Base-by-base conservation (phyloP, 92 coral and sea anemone species). In the Heteractis magnifica region DNA sequence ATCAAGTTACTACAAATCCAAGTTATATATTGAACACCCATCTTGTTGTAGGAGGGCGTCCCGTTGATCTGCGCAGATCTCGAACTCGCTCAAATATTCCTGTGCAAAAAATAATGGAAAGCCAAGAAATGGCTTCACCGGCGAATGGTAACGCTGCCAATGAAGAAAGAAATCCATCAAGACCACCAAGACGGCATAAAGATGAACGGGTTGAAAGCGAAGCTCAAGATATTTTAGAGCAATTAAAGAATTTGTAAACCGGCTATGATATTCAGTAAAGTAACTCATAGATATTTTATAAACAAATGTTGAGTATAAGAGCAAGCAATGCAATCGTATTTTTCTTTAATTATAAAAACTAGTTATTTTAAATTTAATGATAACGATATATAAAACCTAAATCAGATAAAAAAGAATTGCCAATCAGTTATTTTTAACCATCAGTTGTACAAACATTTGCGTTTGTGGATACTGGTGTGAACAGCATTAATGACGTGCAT, bases 51-150 rank as follows among this genome's bases (percentile, higher is more conserved):
- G 79, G 85, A 86, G 95, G 90, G 71, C 95, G 98, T 49, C 99
- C 99, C 49, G 98, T 90, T 6, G 92, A 95, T 56, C 86, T 97
- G 77, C 90, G 92, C 56, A 92, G 99, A 56, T 90, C 95, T 56
- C 86, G 99, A 71, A 97, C 99, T 19, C 99, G 99, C 73, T 84
- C 98, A 73, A 97, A 94, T 72, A 97, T 97, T 81, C 99, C 98
- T 55, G 93, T 94, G 13, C 97, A 97, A 65, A 92, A 97, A 74
- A 84, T 97, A 48, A 78, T 94, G 75, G 93, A 86, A 55, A 97
- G 93, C 4, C 91, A 92, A 84, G 90, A 86, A 65, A 71, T 79
- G 76, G 85, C 90, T 56, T 82, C 82, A 49, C 26, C 83, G 10
- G 59, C 87, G 15, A 89, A 90, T 26, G 91, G 86, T 5, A 94